These are phyloP conservation scores for Catocala sponsa DNA, from an alignment of 2,888 invertebrate species.

Conservation along the genomic window DNA sequence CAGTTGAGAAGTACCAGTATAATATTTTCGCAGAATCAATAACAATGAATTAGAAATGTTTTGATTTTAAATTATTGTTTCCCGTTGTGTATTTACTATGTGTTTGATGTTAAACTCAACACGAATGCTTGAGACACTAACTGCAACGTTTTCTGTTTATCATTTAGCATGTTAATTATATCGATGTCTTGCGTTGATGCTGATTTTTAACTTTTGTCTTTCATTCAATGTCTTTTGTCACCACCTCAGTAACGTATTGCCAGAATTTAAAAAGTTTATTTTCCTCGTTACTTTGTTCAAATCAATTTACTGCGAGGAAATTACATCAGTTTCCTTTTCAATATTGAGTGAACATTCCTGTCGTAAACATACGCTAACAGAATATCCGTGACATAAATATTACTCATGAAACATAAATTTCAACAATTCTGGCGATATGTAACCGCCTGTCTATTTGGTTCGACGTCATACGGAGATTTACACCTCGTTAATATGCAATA, in stretches of 20 bases:
- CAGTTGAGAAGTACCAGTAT: no score
- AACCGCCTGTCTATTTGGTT: conserved; percentile 45
- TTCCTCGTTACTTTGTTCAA: background rate
- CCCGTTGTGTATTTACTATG: conserved; percentile 22
- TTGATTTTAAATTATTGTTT: background rate
- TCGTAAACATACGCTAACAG: conserved; percentile 14
- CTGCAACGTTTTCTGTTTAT: conserved; percentile 52
- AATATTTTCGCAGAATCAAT: no score
- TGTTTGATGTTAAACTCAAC: conserved; percentile 45
- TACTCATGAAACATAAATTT: conserved; percentile 18
- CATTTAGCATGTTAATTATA: conserved; percentile 62
- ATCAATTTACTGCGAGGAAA: conserved; percentile 5
- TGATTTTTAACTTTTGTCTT: conserved; percentile 44
- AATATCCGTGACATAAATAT: conserved; percentile 20
- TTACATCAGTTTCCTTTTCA: conserved; percentile 11
- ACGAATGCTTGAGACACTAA: conserved; percentile 53
- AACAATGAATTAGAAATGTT: no score
- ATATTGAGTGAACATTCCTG: conserved; percentile 13
- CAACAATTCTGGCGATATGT: conserved; percentile 50
- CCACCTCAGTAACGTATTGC: conserved; percentile 33
- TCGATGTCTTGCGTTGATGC: conserved; percentile 56
- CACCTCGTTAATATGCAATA: conserved; percentile 28
- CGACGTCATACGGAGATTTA: conserved; percentile 51
- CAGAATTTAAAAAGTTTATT: conserved; percentile 25
- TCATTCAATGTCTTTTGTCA: conserved; percentile 43